Evolutionary conservation across 2,113 vertebrate genomes (phyloP), one percentile per base, ranked within the genome.

Genomic region (Microtus richardsoni): DNA sequence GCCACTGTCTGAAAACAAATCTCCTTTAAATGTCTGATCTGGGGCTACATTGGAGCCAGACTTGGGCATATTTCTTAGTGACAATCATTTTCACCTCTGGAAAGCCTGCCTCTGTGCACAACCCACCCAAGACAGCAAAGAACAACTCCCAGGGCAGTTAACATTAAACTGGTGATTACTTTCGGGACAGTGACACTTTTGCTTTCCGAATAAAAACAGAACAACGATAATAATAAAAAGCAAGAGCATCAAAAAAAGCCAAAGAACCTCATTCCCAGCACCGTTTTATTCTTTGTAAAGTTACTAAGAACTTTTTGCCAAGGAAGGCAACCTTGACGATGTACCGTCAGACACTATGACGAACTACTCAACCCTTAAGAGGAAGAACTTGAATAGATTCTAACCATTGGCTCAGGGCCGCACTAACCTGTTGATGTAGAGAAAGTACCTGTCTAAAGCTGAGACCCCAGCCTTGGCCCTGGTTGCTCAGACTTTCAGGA

Each of bases 141-240:
- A 96, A 93, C 92, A 77, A 95, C 95, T 93, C 85, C 68, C 93
- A 96, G 94, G 97, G 97, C 96, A 98, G 96, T 96, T 98, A 96
- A 97, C 97, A 82, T 64, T 97, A 97, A 98, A 97, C 83, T 30
- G 36, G 96, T 94, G 96, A 95, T 97, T 95, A 97, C 97, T 98
- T 97, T 98, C 8, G 92, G 97, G 98, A 97, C 86, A 91, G 97
- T 98, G 98, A 98, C 68, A 71, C 96, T 98, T 98, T 96, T 98
- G 97, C 94, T 97, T 89, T 95, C 92, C 96, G 96, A 92, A 93
- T 89, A 80, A 52, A 70, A 70, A 28, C 41, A 66, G 64, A 91
- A 62, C 36, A 26, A 82, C 33, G 68, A 3, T 13, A 47, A 1
- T 16, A 41, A 60, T 49, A 47, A 2, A 47, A 84, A 44, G 47